phyloP scores from a whole-genome alignment of 2,888 invertebrate genomes.

The Trachelus stipa region DNA sequence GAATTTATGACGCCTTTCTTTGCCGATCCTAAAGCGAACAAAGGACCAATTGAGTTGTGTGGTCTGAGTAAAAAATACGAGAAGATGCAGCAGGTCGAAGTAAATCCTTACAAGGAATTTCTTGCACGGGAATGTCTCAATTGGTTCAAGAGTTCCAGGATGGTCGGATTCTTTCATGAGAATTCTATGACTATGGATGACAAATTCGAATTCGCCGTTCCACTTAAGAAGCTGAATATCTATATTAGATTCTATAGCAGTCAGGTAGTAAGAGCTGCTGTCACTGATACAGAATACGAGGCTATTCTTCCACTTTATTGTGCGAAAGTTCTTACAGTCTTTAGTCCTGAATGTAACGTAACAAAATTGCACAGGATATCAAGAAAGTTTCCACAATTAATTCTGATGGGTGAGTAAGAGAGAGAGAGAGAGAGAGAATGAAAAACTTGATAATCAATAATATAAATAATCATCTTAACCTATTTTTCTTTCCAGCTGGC shows the following conservation, averaged over 20 bases:
- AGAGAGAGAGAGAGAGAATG: not conserved
- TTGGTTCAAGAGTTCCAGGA: slow-evolving; percentile 78
- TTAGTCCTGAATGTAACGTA: slow-evolving; percentile 76
- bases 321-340: slow-evolving; percentile 76
- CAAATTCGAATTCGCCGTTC: slow-evolving; percentile 73
- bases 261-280: slow-evolving; percentile 75
- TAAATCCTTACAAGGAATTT: slow-evolving; percentile 80
- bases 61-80: slow-evolving; percentile 55
- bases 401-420: slow-evolving; percentile 73
- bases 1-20: slow-evolving; percentile 76
- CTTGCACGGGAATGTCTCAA: slow-evolving; percentile 78
- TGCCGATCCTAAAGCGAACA: slow-evolving; percentile 63
- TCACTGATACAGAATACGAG: slow-evolving; percentile 77
- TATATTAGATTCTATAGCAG: slow-evolving; percentile 75
- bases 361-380: slow-evolving; percentile 73
- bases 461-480: not conserved
- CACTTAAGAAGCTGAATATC: slow-evolving; percentile 77
- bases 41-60: slow-evolving; percentile 68
- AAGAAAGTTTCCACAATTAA: slow-evolving; percentile 78
- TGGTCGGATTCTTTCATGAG: slow-evolving; percentile 79
- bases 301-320: slow-evolving; percentile 74
- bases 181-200: slow-evolving; percentile 79
- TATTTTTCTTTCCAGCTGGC: slow-evolving; percentile 71
- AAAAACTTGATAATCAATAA: not conserved
- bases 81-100: slow-evolving; percentile 55